Evolutionary conservation across 2,888 invertebrate genomes (phyloP).

Genomic region (Junonia oenone): DNA sequence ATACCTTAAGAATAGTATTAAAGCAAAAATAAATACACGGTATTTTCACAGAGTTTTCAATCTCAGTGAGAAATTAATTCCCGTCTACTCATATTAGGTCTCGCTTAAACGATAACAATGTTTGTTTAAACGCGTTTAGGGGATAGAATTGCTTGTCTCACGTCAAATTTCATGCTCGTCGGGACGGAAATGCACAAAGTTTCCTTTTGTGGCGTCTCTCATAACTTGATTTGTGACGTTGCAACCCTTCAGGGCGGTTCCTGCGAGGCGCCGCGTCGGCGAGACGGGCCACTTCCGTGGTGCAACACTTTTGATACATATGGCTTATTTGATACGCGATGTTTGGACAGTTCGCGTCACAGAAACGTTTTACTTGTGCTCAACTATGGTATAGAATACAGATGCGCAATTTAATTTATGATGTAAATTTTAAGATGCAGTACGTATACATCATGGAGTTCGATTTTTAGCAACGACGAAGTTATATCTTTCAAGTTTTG

Average conservation of each 20-base stretch:
- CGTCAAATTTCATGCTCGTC: slow-evolving; percentile 70
- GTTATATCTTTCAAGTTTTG: too few relatives aligned
- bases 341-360: slow-evolving; percentile 23
- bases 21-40: too few relatives aligned
- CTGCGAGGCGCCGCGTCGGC: slow-evolving; percentile 72
- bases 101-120: slow-evolving; percentile 30
- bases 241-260: slow-evolving; percentile 73
- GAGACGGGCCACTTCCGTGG: slow-evolving; percentile 68
- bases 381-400: background rate
- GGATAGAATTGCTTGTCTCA: slow-evolving; percentile 40
- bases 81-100: slow-evolving; percentile 9
- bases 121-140: slow-evolving; percentile 41
- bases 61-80: slow-evolving; percentile 10
- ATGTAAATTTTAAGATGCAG: background rate
- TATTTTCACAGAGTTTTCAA: background rate
- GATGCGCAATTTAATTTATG: background rate
- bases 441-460: too few relatives aligned
- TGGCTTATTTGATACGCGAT: slow-evolving; percentile 11
- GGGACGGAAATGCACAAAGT: slow-evolving; percentile 77
- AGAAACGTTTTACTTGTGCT: background rate
- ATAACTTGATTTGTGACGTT: slow-evolving; percentile 78
- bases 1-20: too few relatives aligned
- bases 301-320: slow-evolving; percentile 14
- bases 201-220: slow-evolving; percentile 78
- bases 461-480: too few relatives aligned